Conservation (phyloP, 2,113 vertebrate species). For the Cyprinodon tularosa region DNA sequence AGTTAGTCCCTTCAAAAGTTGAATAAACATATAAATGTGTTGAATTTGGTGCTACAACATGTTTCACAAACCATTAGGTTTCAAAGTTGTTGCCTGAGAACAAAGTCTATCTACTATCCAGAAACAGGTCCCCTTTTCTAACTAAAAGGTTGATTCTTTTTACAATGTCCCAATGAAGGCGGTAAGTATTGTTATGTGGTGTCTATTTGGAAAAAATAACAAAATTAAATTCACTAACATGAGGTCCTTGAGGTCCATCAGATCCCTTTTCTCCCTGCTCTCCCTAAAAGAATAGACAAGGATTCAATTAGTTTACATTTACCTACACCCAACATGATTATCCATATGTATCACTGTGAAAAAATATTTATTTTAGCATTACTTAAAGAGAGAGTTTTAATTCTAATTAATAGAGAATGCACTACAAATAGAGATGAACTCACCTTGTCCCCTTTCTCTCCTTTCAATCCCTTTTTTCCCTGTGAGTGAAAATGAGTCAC, state of each 20-base stretch:
- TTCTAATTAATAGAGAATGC: slow-evolving; percentile 3
- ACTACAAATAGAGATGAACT: slow-evolving; percentile 35
- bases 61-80: background rate
- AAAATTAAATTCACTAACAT: slow-evolving; percentile 65
- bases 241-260: slow-evolving; percentile 72
- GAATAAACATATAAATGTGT: background rate
- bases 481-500: slow-evolving; percentile 61
- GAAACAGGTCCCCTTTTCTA: background rate
- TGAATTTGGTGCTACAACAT: background rate
- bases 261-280: slow-evolving; percentile 75
- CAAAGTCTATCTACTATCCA: background rate
- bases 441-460: slow-evolving; percentile 84
- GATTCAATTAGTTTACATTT: background rate
- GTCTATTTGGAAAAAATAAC: background rate
- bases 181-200: background rate
- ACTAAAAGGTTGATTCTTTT: background rate
- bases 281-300: slow-evolving; percentile 69
- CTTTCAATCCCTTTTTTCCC: slow-evolving; percentile 86
- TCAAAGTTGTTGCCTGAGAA: slow-evolving; percentile 16
- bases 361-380: background rate
- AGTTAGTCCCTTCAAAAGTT: slow-evolving; percentile 76
- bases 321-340: background rate
- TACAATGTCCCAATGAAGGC: background rate
- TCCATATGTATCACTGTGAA: slow-evolving; percentile 4
- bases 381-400: slow-evolving; percentile 3